phyloP scores from a whole-genome alignment of 1,140 invertebrate species.

The Pseudomyrmex dendroicus region DNA sequence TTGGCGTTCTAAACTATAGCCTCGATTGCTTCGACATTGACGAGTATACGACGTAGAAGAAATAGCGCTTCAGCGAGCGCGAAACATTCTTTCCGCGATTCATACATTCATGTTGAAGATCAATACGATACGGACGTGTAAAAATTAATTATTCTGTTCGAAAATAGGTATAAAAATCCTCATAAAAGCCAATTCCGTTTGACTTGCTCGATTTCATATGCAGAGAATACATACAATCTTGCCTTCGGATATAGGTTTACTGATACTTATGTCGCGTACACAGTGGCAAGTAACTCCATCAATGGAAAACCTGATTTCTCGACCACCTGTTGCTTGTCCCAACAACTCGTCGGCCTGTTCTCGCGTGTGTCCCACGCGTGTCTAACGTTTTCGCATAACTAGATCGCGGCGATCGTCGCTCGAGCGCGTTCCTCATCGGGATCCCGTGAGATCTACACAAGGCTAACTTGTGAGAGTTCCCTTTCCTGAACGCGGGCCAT shows the following conservation, averaged over 20 bases:
- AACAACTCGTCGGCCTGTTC: constrained; percentile 30
- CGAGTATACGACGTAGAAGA: background rate
- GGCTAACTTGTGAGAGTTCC: constrained; percentile 7
- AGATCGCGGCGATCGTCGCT: constrained; percentile 10
- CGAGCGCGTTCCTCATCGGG: background rate
- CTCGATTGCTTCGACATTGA: constrained; percentile 24
- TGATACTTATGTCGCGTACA: background rate
- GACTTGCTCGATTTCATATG: background rate
- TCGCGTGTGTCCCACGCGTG: constrained; percentile 36
- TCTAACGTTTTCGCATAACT: constrained; percentile 39
- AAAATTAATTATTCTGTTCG: too few relatives aligned
- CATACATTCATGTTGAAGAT: background rate
- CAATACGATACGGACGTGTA: too few relatives aligned
- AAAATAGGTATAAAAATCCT: background rate
- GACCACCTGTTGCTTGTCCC: constrained; percentile 66
- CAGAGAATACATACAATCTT: background rate
- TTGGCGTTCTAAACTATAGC: constrained; percentile 47
- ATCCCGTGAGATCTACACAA: constrained; percentile 21
- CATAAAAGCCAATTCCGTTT: background rate
- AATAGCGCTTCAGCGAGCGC: background rate
- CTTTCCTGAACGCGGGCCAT: constrained; percentile 33
- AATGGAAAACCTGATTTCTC: constrained; percentile 57
- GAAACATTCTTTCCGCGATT: too few relatives aligned
- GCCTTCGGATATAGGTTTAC: background rate
- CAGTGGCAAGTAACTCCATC: constrained; percentile 38